Evolutionary conservation across 1,140 invertebrate species (phyloP), one percentile per base, ranked within the genome.

Genomic region (Danaus plexippus): DNA sequence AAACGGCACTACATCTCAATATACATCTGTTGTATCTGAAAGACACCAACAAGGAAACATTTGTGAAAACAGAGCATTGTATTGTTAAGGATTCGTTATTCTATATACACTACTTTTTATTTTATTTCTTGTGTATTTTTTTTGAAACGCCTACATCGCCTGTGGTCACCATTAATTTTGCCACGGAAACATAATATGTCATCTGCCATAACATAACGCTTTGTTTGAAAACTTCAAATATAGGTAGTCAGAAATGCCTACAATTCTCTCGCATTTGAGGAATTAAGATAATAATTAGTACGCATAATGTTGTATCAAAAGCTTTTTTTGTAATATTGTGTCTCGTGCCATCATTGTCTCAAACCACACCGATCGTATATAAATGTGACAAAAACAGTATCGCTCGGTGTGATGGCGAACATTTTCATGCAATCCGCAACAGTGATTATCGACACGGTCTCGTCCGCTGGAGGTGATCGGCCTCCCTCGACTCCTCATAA

Each of bases 391-490:
- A 32, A 32, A 32, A 32, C 22, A 32, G 4, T 32, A 0, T 32
- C 22, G 15, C 15, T 32, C 22, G 47, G 59, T 49, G 59, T 58
- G 53, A 55, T 61, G 47, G 49, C 46, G 52, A 56, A 52, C 59
- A 61, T 54, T 57, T 68, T 62, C 52, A 66, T 69, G 63, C 67
- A 61, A 69, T 75, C 74, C 56, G 75, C 69, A 66, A 66, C 61
- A 67, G 64, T 61, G 54, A 71, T 77, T 70, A 69, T 63, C 57
- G 68, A 54, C 59, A 48, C 66, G 64, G 71, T 77, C 65, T 69
- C 71, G 71, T 60, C 52, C 55, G 52, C 45, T 42, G 54, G 73
- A 73, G 77, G 82, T 83, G 76, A 80, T 80, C 79, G 80, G 52
- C 69, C 71, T 76, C 77, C 73, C 78, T 78, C 73, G 72, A 70